These are phyloP conservation scores for Gasterosteus aculeatus DNA, from an alignment of 2,113 vertebrate genomes.

Conservation along the genomic window DNA sequence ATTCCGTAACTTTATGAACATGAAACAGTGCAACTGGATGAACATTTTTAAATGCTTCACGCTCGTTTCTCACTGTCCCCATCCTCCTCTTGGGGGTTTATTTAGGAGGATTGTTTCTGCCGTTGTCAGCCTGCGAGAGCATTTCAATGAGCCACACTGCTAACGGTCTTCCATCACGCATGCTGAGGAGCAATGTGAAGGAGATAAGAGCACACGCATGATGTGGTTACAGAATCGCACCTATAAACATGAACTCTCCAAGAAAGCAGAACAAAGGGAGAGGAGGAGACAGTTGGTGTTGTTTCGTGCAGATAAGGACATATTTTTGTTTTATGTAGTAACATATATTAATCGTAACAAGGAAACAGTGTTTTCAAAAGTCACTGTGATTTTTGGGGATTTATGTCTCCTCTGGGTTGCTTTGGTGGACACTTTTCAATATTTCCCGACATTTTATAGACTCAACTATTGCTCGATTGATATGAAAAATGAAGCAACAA, in stretches of 20 bases:
- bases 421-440: not conserved
- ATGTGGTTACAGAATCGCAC: conserved; percentile 48
- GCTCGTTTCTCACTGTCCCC: conserved; percentile 5
- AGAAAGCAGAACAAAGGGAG: conserved; percentile 21
- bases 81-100: conserved; percentile 40
- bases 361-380: not conserved
- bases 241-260: conserved; percentile 30
- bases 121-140: conserved; percentile 29
- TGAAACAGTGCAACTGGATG: conserved; percentile 25
- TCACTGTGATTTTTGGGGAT: not conserved
- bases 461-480: not conserved
- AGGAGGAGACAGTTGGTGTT: conserved; percentile 33
- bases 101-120: conserved; percentile 23
- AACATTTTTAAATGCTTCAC: conserved; percentile 48
- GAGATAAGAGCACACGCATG: conserved; percentile 16
- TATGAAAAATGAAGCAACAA: not conserved
- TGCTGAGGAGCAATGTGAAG: conserved; percentile 4
- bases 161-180: conserved; percentile 32
- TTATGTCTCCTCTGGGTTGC: not conserved
- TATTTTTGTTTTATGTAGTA: conserved; percentile 8
- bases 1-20: conserved; percentile 30
- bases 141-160: conserved; percentile 54
- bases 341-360: not conserved
- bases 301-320: conserved; percentile 31
- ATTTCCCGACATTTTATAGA: not conserved